These are phyloP conservation scores for Mormoops blainvillei DNA, from an alignment of 2,113 vertebrate genomes.

Conservation along the genomic window DNA sequence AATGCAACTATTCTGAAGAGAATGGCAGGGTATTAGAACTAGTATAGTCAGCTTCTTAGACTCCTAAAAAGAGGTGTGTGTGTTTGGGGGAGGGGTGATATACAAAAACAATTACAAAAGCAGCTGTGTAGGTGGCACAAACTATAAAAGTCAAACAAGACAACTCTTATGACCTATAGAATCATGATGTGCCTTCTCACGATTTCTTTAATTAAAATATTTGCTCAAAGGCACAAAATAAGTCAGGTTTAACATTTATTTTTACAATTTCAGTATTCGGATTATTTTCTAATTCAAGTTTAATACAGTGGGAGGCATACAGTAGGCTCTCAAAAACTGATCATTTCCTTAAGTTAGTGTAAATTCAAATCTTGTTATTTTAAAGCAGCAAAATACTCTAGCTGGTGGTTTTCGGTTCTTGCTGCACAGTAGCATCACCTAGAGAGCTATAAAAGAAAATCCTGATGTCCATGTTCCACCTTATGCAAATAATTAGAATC, in stretches of 20 bases:
- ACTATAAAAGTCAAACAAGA: neutral
- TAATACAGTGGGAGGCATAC: neutral
- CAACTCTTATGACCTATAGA: neutral
- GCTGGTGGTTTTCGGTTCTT: neutral
- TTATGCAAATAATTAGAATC: neutral
- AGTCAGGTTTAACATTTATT: conserved; percentile 5
- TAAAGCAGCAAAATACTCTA: neutral
- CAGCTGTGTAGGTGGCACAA: neutral
- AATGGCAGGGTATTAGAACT: neutral
- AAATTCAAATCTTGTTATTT: conserved; percentile 3
- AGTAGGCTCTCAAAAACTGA: neutral
- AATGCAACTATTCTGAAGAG: neutral
- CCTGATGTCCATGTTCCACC: neutral
- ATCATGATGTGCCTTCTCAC: neutral
- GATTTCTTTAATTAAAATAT: conserved; percentile 15
- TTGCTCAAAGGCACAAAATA: conserved; percentile 18
- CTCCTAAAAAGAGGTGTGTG: neutral
- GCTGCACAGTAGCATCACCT: neutral
- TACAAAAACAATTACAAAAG: neutral
- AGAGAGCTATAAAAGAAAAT: neutral
- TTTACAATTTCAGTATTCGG: conserved; percentile 4
- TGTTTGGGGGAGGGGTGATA: neutral
- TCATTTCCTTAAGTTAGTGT: neutral
- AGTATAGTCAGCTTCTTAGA: neutral
- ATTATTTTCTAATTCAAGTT: conserved; percentile 16